Percentiles rank a stretch among this genome's conserved stretches.
Evolutionary conservation across 2,888 invertebrate species (phyloP).

Genomic region (Colletes collaris): DNA sequence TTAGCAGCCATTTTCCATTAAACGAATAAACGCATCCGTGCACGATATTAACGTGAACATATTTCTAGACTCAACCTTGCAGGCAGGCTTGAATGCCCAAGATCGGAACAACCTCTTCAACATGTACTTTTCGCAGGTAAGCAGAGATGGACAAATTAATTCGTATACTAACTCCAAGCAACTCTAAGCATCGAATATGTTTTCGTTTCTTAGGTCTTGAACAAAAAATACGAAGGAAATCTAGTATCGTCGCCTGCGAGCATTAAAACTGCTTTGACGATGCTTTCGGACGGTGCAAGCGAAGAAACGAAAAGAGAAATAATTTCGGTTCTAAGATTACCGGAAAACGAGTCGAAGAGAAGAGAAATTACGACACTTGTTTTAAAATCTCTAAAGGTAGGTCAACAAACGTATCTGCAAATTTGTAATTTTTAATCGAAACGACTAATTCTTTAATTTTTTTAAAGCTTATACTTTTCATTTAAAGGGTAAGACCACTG

Average conservation of each 20-base stretch:
- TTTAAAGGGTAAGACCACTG: too few species aligned
- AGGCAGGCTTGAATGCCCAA: conserved; percentile 34
- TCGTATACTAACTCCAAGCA: neutral
- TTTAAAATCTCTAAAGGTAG: conserved; percentile 81
- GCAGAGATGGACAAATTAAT: neutral
- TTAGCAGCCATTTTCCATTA: neutral
- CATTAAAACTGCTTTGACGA: conserved; percentile 86
- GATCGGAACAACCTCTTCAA: conserved; percentile 85
- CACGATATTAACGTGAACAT: conserved; percentile 10
- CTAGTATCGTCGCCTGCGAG: conserved; percentile 88
- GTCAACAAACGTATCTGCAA: too few species aligned
- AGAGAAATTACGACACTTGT: conserved; percentile 64
- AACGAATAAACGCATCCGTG: neutral
- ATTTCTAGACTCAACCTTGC: conserved; percentile 47
- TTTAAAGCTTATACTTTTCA: too few species aligned
- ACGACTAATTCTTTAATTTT: too few species aligned
- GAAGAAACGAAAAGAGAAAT: conserved; percentile 86
- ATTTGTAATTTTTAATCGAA: too few species aligned
- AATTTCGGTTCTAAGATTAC: conserved; percentile 85
- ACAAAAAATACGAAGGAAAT: conserved; percentile 83
- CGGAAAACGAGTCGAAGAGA: conserved; percentile 77
- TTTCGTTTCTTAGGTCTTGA: conserved; percentile 57
- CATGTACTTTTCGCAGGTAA: conserved; percentile 84
- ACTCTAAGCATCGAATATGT: neutral
- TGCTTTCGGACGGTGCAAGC: conserved; percentile 86